Conservation (phyloP, 1,140 invertebrate genomes). For the Tribolium madens region DNA sequence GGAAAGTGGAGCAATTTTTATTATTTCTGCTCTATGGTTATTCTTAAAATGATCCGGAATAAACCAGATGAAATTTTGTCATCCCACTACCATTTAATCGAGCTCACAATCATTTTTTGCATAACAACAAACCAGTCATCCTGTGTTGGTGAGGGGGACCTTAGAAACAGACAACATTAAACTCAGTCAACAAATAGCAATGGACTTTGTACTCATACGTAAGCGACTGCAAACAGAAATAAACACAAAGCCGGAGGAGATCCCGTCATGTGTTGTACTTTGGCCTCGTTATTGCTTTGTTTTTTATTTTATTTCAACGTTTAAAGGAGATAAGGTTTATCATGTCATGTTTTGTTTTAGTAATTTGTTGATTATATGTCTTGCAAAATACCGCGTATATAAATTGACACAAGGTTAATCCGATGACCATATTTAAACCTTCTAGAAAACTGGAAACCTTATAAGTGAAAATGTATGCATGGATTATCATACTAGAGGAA, state of each 20-base stretch:
- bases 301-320: background rate
- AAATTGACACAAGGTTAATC: slow-evolving; percentile 12
- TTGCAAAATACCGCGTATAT: background rate
- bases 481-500: background rate
- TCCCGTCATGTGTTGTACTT: slow-evolving; percentile 34
- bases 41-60: too few species aligned
- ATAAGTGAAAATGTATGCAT: background rate
- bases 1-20: too few species aligned
- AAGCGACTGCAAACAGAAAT: slow-evolving; percentile 8
- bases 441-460: background rate
- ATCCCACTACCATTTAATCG: background rate
- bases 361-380: background rate
- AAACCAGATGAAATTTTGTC: too few species aligned
- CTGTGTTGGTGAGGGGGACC: background rate
- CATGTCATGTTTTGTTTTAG: background rate
- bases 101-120: background rate
- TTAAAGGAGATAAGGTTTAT: slow-evolving; percentile 16
- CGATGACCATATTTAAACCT: background rate
- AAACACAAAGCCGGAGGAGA: slow-evolving; percentile 18
- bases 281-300: slow-evolving; percentile 11
- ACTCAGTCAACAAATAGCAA: background rate
- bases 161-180: background rate
- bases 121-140: background rate
- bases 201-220: slow-evolving; percentile 25
- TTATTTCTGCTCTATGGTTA: too few species aligned